These are phyloP conservation scores for Riptortus pedestris DNA, from an alignment of 1,140 invertebrate genomes.

Conservation along the genomic window DNA sequence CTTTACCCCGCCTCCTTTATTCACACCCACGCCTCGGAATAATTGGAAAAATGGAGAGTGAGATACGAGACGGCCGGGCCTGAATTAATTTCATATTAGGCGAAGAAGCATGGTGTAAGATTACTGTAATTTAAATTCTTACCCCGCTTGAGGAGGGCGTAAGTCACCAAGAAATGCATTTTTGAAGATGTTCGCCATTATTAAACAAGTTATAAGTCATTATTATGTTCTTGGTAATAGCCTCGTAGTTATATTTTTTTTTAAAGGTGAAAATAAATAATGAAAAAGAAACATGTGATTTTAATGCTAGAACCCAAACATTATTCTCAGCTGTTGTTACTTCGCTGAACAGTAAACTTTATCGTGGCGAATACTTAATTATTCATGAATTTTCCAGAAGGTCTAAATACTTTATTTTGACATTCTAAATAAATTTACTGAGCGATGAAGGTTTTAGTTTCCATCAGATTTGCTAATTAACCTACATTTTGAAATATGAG, in stretches of 20 bases:
- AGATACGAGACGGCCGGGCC: too few relatives aligned
- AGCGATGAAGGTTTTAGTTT: too few relatives aligned
- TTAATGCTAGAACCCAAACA: neutral
- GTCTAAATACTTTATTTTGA: too few relatives aligned
- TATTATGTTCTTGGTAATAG: neutral
- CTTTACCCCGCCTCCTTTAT: too few relatives aligned
- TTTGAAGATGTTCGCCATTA: neutral
- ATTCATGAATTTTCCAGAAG: neutral
- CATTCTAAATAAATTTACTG: too few relatives aligned
- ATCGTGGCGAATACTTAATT: neutral
- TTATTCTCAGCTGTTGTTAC: neutral
- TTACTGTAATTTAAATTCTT: constrained; percentile 7
- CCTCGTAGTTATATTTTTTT: neutral
- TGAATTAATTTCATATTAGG: constrained; percentile 15
- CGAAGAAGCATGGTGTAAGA: constrained; percentile 4
- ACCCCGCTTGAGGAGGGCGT: neutral
- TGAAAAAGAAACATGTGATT: neutral
- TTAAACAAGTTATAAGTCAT: constrained; percentile 11
- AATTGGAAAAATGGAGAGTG: neutral
- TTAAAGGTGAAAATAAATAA: neutral
- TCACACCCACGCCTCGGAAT: too few relatives aligned
- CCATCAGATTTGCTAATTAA: too few relatives aligned
- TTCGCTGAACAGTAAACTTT: neutral
- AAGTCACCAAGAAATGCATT: neutral
- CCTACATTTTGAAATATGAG: too few relatives aligned